A percentile compares a stretch with the other conserved stretches of the same genome.
Evolutionary conservation across 2,888 invertebrate genomes (phyloP).

Genomic region (Megalurothrips usitatus): DNA sequence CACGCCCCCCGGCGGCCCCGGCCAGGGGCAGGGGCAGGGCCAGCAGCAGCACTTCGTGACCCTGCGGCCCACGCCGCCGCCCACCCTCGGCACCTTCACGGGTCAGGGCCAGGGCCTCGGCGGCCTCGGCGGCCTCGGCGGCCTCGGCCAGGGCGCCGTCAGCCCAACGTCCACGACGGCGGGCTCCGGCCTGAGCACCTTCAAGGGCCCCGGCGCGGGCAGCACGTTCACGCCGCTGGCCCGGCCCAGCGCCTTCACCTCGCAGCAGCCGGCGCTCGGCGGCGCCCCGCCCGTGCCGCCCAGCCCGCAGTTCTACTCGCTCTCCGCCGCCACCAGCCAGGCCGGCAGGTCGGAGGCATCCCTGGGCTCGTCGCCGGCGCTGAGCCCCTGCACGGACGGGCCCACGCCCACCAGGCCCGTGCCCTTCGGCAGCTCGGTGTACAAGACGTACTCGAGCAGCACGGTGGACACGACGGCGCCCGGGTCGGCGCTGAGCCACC

Average conservation of each 20-base stretch:
- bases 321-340: slow-evolving; percentile 4
- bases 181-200: neutral
- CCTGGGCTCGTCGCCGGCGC: neutral
- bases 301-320: slow-evolving; percentile 16
- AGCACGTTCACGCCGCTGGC: slow-evolving; percentile 1
- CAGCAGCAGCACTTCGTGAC: neutral
- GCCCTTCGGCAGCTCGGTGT: slow-evolving; percentile 9
- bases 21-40: neutral
- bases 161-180: no score
- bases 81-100: neutral
- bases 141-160: neutral
- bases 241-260: neutral
- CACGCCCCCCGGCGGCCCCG: neutral
- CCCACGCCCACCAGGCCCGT: neutral
- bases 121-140: neutral
- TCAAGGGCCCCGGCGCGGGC: slow-evolving; percentile 11
- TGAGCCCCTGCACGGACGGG: neutral
- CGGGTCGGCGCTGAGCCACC: slow-evolving; percentile 53
- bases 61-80: neutral
- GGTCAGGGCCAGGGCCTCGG: neutral
- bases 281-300: neutral
- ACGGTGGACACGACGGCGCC: slow-evolving; percentile 56
- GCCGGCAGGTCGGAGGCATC: slow-evolving; percentile 8
- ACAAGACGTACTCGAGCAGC: slow-evolving; percentile 51
- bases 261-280: neutral